These are phyloP conservation scores for Euzophera pinguis DNA, from an alignment of 2,888 invertebrate genomes.

Conservation along the genomic window DNA sequence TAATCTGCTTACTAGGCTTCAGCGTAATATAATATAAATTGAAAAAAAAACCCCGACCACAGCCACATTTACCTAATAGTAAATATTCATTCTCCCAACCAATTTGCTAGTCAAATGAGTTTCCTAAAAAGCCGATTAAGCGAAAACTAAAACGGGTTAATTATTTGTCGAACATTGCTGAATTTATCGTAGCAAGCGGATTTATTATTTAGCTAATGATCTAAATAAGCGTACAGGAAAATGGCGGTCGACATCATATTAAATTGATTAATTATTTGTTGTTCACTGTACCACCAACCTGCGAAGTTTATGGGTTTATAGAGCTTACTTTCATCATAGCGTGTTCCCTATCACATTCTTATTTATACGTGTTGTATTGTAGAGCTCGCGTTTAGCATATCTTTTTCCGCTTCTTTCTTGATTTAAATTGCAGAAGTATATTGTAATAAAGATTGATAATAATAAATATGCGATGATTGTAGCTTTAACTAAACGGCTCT, in stretches of 20 bases:
- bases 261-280: slow-evolving; percentile 3
- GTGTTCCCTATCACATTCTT: too few species aligned
- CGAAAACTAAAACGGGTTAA: slow-evolving; percentile 74
- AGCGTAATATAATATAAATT: too few species aligned
- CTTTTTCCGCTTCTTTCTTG: too few species aligned
- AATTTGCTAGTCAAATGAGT: slow-evolving; percentile 76
- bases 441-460: too few species aligned
- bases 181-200: slow-evolving; percentile 21
- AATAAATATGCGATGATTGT: too few species aligned
- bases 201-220: slow-evolving; percentile 11
- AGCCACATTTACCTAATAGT: slow-evolving; percentile 34
- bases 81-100: slow-evolving; percentile 44
- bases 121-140: slow-evolving; percentile 78
- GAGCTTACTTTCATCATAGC: too few species aligned
- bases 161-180: slow-evolving; percentile 59
- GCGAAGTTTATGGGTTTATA: too few species aligned
- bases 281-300: not conserved
- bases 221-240: not conserved
- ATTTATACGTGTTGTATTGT: too few species aligned
- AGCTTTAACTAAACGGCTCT: too few species aligned
- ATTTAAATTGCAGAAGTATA: too few species aligned
- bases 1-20: too few species aligned
- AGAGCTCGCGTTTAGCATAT: too few species aligned
- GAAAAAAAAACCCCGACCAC: slow-evolving; percentile 19
- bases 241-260: not conserved